Conservation (phyloP, 2,797 vertebrate species). For the Mastacembelus armatus region DNA sequence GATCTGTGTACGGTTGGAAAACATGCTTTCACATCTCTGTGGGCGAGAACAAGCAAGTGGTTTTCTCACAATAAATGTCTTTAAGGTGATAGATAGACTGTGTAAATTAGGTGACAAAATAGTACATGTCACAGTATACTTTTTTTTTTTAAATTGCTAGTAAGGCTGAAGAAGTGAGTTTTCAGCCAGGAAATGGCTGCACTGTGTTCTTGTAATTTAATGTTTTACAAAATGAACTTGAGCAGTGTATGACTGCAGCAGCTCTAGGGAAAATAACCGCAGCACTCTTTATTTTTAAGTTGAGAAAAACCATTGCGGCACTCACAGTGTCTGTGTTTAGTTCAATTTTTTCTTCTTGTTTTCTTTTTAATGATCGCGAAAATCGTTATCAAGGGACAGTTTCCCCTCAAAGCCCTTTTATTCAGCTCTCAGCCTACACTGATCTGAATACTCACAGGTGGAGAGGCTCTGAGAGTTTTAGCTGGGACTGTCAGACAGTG, state of each 20-base stretch:
- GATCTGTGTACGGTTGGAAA: slow-evolving; percentile 58
- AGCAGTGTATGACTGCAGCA: not conserved
- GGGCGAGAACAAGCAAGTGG: slow-evolving; percentile 34
- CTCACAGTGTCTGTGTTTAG: not conserved
- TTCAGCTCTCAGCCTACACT: slow-evolving; percentile 37
- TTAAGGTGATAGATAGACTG: slow-evolving; percentile 2
- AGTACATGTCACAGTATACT: not conserved
- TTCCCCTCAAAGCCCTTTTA: slow-evolving; percentile 38
- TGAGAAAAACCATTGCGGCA: not conserved
- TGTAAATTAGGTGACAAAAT: not conserved
- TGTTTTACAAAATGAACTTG: not conserved
- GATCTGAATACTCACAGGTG: slow-evolving; percentile 22
- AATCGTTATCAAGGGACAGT: slow-evolving; percentile 12
- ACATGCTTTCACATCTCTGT: slow-evolving; percentile 59
- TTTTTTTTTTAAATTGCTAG: not conserved
- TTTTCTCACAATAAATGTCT: slow-evolving; percentile 38
- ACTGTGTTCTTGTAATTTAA: not conserved
- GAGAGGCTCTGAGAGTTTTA: not conserved
- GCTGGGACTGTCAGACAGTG: slow-evolving; percentile 1
- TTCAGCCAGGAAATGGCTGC: not conserved
- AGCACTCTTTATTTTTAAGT: not conserved
- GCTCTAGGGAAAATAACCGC: not conserved
- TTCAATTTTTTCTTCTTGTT: not conserved
- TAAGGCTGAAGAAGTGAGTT: not conserved
- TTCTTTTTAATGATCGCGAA: slow-evolving; percentile 10